Evolutionary conservation across 2,113 vertebrate genomes (phyloP).

Genomic region (Bambusicola thoracicus): DNA sequence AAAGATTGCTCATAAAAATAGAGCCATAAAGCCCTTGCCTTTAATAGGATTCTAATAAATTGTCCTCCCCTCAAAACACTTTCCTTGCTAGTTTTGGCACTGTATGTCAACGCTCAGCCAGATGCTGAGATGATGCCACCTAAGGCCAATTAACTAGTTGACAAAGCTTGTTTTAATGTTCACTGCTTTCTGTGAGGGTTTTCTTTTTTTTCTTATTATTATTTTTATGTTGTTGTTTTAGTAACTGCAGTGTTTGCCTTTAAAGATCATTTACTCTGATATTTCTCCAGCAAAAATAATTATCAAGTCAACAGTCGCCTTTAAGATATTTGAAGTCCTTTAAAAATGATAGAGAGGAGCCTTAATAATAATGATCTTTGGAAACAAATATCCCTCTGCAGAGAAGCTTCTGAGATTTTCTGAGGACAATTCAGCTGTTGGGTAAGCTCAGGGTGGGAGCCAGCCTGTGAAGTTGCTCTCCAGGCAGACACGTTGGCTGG

Average conservation of each 20-base stretch:
- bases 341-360: neutral
- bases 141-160: slow-evolving; percentile 28
- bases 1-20: neutral
- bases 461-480: neutral
- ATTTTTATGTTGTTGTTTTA: neutral
- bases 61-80: neutral
- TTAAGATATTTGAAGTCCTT: slow-evolving; percentile 2
- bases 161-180: neutral
- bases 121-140: slow-evolving; percentile 43
- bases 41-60: slow-evolving; percentile 30
- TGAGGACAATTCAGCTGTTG: neutral
- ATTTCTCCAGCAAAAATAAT: slow-evolving; percentile 28
- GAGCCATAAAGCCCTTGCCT: neutral
- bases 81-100: neutral
- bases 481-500: neutral
- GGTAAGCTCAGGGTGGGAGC: neutral
- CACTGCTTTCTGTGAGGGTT: neutral
- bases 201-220: no score
- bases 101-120: slow-evolving; percentile 13
- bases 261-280: slow-evolving; percentile 12
- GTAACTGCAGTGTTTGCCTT: slow-evolving; percentile 12
- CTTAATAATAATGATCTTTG: neutral
- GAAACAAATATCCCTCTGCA: neutral
- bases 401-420: neutral
- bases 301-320: neutral